A percentile compares a stretch with the other conserved stretches of the same genome.
phyloP scores from a whole-genome alignment of 2,888 invertebrate species.

The Fragum sueziense region DNA sequence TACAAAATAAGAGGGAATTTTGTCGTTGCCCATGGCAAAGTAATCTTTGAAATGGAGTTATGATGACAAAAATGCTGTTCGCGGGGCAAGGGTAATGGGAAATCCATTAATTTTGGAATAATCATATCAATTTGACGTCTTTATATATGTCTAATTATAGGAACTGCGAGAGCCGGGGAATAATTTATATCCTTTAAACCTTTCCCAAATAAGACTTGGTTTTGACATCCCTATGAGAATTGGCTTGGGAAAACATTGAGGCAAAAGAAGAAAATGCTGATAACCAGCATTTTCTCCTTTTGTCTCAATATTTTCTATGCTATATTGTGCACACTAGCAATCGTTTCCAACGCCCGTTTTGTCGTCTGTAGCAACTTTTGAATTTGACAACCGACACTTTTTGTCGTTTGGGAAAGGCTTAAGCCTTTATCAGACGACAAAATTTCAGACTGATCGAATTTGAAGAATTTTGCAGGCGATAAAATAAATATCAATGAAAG shows the following conservation, averaged over 20 bases:
- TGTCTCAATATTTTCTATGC: too few relatives aligned
- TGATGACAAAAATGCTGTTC: not conserved
- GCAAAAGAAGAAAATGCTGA: too few relatives aligned
- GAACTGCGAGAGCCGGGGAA: not conserved
- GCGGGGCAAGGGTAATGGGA: not conserved
- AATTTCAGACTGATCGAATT: not conserved
- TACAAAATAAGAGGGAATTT: not conserved
- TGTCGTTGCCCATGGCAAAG: not conserved
- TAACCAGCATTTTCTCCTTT: too few relatives aligned
- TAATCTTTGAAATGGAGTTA: not conserved
- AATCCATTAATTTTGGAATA: not conserved
- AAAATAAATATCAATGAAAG: not conserved
- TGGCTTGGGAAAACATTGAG: too few relatives aligned
- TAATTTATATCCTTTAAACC: not conserved
- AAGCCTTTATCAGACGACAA: not conserved
- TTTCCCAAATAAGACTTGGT: too few relatives aligned
- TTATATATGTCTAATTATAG: not conserved
- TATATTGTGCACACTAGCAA: too few relatives aligned
- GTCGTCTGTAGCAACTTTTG: too few relatives aligned
- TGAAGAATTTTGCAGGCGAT: not conserved
- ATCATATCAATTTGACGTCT: not conserved
- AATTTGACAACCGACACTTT: too few relatives aligned
- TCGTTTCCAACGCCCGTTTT: too few relatives aligned
- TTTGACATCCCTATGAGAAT: too few relatives aligned
- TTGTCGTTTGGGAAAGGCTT: too few relatives aligned